A percentile compares a stretch with the other conserved stretches of the same genome.
Evolutionary conservation across 2,113 vertebrate genomes (phyloP).

Genomic region (Upupa epops): DNA sequence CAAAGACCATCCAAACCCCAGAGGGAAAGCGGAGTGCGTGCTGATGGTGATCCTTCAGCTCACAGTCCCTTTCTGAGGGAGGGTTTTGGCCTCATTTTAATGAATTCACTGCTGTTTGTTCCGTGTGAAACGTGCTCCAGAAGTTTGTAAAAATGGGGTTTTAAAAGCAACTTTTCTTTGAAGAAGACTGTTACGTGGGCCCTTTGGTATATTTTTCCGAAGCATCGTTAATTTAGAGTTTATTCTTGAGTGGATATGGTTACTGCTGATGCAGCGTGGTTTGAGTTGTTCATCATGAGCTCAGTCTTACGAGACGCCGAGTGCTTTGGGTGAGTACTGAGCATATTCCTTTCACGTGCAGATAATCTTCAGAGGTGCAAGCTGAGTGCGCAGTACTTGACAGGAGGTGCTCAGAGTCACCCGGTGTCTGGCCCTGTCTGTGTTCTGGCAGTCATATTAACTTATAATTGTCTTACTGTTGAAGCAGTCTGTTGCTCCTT

Average conservation of each 20-base stretch:
- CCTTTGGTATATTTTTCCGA: slow-evolving; percentile 24
- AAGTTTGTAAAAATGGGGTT: slow-evolving; percentile 42
- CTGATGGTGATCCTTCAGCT: slow-evolving; percentile 29
- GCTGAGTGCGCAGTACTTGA: slow-evolving; percentile 20
- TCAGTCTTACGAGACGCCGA: slow-evolving; percentile 1
- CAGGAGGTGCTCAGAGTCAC: slow-evolving; percentile 1
- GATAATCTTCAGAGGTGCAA: not conserved
- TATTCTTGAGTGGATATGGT: not conserved
- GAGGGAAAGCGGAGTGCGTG: not conserved
- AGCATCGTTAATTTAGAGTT: slow-evolving; percentile 1
- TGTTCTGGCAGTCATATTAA: slow-evolving; percentile 48
- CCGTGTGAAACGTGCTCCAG: slow-evolving; percentile 32
- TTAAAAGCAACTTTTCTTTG: slow-evolving; percentile 27
- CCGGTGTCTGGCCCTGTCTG: not conserved
- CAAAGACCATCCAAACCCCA: slow-evolving; percentile 9
- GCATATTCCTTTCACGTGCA: not conserved
- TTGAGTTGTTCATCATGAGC: slow-evolving; percentile 41
- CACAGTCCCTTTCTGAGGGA: slow-evolving; percentile 30
- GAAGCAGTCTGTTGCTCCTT: slow-evolving; percentile 42
- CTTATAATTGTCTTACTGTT: slow-evolving; percentile 47
- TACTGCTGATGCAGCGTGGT: not conserved
- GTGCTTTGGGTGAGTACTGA: slow-evolving; percentile 14
- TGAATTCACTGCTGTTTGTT: slow-evolving; percentile 49
- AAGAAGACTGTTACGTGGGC: slow-evolving; percentile 57
- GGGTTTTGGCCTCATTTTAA: slow-evolving; percentile 41